Evolutionary conservation across 2,888 invertebrate genomes (phyloP).

Genomic region (Plagodis pulveraria): DNA sequence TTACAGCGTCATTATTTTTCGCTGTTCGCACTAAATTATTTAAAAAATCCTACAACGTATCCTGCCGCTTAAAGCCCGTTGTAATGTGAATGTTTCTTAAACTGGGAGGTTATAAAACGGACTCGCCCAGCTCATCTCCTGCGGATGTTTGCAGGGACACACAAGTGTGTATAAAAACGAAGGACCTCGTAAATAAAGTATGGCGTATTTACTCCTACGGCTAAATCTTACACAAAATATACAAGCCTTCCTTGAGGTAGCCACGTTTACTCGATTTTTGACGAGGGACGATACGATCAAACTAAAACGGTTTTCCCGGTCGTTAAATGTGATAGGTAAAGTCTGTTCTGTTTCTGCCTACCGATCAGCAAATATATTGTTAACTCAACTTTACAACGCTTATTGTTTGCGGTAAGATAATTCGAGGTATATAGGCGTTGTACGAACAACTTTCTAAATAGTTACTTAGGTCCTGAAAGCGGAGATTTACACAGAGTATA

Average conservation of each 20-base stretch:
- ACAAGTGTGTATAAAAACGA: constrained; percentile 43
- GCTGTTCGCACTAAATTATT: too few relatives aligned
- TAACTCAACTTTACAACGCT: too few relatives aligned
- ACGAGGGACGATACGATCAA: constrained; percentile 22
- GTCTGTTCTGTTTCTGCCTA: constrained; percentile 5
- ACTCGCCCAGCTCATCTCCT: constrained; percentile 69
- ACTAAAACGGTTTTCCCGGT: constrained; percentile 18
- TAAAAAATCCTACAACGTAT: too few relatives aligned
- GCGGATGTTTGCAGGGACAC: constrained; percentile 62
- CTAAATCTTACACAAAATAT: constrained; percentile 26
- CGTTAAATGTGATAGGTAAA: constrained; percentile 18
- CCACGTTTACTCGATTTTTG: constrained; percentile 22
- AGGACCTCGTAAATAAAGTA: constrained; percentile 42
- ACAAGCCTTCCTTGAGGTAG: constrained; percentile 23
- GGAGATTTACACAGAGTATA: constrained; percentile 34
- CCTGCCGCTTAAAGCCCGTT: too few relatives aligned
- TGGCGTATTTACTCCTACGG: constrained; percentile 37
- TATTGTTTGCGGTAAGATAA: constrained; percentile 13
- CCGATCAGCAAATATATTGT: background rate
- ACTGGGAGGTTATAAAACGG: constrained; percentile 64
- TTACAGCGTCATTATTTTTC: too few relatives aligned
- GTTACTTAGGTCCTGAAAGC: constrained; percentile 33
- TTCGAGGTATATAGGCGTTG: constrained; percentile 12
- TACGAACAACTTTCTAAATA: constrained; percentile 28
- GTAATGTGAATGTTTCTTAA: constrained; percentile 17